phyloP scores from a whole-genome alignment of 2,797 vertebrate genomes.

The Gymnocypris eckloni region DNA sequence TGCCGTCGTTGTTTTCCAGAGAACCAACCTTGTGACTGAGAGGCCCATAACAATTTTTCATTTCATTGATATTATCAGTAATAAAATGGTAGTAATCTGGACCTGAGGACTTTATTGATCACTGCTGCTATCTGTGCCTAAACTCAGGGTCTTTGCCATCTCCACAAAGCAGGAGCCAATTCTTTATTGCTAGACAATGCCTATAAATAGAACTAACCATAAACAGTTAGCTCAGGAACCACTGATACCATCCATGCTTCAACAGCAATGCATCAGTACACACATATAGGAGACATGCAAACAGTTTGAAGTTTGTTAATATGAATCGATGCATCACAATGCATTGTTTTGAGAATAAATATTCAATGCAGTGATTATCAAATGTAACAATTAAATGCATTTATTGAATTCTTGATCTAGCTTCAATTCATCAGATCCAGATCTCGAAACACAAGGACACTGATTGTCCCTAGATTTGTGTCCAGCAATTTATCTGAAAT shows the following conservation, averaged over 20 bases:
- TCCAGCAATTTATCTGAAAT: neutral
- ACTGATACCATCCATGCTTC: neutral
- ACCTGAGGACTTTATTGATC: conserved; percentile 37
- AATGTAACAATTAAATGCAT: neutral
- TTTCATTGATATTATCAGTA: conserved; percentile 22
- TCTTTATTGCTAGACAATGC: conserved; percentile 10
- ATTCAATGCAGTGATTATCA: neutral
- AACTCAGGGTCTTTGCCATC: conserved; percentile 15
- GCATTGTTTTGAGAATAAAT: neutral
- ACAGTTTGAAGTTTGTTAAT: neutral
- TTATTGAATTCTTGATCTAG: neutral
- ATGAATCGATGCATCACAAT: neutral
- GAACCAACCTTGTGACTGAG: conserved; percentile 3
- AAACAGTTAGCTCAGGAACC: neutral
- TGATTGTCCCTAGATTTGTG: neutral
- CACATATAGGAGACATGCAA: neutral
- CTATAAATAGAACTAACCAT: conserved; percentile 14
- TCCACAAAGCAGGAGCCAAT: neutral
- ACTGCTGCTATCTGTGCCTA: conserved; percentile 27
- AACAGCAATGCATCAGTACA: neutral
- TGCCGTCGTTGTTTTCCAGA: neutral
- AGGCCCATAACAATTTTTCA: conserved; percentile 2
- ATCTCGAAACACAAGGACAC: neutral
- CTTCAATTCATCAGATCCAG: neutral
- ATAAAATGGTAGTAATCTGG: conserved; percentile 22